These are phyloP conservation scores for Hydropotes inermis DNA, from an alignment of 2,113 vertebrate genomes.

Conservation along the genomic window DNA sequence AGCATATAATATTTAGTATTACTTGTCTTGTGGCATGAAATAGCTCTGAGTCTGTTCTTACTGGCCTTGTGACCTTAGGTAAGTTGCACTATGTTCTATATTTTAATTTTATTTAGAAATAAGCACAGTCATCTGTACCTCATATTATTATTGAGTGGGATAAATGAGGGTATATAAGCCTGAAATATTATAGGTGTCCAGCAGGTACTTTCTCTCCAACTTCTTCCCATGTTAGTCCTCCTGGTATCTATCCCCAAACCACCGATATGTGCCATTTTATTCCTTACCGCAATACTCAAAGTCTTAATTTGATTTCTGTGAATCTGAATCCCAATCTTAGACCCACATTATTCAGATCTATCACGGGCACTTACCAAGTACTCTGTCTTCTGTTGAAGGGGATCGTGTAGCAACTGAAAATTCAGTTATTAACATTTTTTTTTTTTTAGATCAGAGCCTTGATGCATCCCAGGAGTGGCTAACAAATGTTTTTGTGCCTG, in stretches of 20 bases:
- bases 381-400: not conserved
- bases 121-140: not conserved
- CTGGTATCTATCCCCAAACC: not conserved
- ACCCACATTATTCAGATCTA: not conserved
- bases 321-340: not conserved
- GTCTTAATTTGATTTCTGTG: not conserved
- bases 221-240: not conserved
- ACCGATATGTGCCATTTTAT: not conserved
- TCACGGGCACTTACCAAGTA: not conserved
- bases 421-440: not conserved
- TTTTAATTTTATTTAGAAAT: not conserved
- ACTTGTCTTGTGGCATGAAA: not conserved
- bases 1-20: not conserved
- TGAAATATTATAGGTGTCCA: not conserved
- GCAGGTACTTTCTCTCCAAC: not conserved
- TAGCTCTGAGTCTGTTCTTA: not conserved
- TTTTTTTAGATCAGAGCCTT: not conserved
- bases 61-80: not conserved
- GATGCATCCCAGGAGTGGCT: not conserved
- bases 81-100: not conserved
- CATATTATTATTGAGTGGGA: not conserved
- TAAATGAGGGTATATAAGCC: not conserved
- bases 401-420: not conserved
- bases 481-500: not conserved
- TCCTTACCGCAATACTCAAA: not conserved